Evolutionary conservation across 2,113 vertebrate species (phyloP).

Genomic region (Glaucomys volans): DNA sequence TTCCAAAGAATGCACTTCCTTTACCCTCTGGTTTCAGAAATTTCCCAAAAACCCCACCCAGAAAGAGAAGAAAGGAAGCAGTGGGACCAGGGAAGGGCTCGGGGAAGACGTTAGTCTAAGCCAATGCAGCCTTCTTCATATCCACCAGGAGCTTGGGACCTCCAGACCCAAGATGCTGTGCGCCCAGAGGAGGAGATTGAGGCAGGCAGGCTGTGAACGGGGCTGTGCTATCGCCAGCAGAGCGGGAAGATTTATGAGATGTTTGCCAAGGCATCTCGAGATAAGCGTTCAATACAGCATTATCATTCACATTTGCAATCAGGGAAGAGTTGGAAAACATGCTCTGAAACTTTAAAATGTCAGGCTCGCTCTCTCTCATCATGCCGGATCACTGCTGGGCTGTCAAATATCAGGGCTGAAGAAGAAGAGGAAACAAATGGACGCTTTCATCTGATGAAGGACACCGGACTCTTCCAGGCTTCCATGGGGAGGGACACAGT

Average conservation of each 20-base stretch:
- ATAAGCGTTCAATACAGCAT: neutral
- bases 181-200: neutral
- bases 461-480: neutral
- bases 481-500: neutral
- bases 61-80: neutral
- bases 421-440: neutral
- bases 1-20: neutral
- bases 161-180: neutral
- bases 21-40: neutral
- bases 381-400: neutral
- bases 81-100: accelerated
- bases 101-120: neutral
- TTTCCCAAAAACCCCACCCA: neutral
- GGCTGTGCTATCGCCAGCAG: neutral
- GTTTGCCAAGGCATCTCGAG: neutral
- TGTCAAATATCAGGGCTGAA: neutral
- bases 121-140: neutral
- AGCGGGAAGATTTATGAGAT: neutral
- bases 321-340: neutral
- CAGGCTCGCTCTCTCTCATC: neutral
- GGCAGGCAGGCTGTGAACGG: accelerated
- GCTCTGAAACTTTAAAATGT: constrained; percentile 21
- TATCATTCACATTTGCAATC: neutral
- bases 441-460: neutral
- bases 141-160: neutral